Base-by-base conservation (phyloP, 2,797 vertebrate genomes). In the Lacerta viridis region DNA sequence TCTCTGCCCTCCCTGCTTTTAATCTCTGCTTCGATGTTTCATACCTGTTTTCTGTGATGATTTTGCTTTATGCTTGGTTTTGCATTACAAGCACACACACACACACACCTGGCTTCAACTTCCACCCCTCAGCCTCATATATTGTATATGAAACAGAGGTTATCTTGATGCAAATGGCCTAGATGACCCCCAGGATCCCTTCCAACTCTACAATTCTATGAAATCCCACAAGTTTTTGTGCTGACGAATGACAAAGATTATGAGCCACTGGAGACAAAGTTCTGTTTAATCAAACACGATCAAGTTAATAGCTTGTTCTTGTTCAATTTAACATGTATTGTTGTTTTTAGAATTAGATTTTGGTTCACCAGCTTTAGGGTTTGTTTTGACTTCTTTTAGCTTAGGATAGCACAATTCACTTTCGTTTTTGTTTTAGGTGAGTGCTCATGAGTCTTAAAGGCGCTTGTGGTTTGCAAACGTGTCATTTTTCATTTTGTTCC, bases 401-500 rank as follows among this genome's bases (percentile, higher is more conserved):
- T 72, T 81, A n/a, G 7, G 25, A n/a, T 25, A 11, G 7, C 9
- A n/a, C 15, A 20, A n/a, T 13, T n/a, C 29, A 27, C 55, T 75
- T 74, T 46, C 10, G 5, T 59, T 87, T 80, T 86, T 39, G 10
- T 59, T 80, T 41, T 80, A 41, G 66, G 46, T 71, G 33, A 55
- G 43, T 77, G 66, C 55, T 76, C 23, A 17, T 36, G 8, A 43
- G 11, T 79, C 64, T 80, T 69, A 46, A 50, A 78, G 59, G 29
- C 61, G 25, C 43, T 2, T 69, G 36, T 79, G 23, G 64, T 43
- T 39, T 39, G 23, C 18, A 41, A 9, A 72, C 68, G 72, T 46
- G 36, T 36, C 41, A 43, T 87, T 79, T 81, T 72, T 66, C n/a
- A 10, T 81, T 87, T 7, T 74, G 27, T 79, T 86, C 20, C 78